Evolutionary conservation across 2,888 invertebrate species (phyloP).

Genomic region (Eilema caniola): DNA sequence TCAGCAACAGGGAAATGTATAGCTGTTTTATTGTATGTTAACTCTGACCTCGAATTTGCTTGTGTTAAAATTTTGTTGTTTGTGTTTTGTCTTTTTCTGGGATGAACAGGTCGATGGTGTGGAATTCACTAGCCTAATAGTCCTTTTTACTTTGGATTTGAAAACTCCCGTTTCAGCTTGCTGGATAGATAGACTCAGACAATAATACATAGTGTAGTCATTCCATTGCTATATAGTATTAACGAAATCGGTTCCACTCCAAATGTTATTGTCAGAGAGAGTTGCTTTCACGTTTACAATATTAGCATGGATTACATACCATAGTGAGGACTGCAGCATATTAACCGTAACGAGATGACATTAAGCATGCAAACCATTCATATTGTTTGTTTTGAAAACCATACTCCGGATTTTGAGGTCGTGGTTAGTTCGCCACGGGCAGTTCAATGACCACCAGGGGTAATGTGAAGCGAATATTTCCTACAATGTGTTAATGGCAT

Average conservation of each 20-base stretch:
- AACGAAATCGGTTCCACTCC: no score
- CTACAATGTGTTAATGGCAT: slow-evolving; percentile 42
- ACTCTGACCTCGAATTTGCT: not conserved
- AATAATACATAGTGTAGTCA: not conserved
- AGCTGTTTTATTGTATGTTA: slow-evolving; percentile 33
- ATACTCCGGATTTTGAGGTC: slow-evolving; percentile 55
- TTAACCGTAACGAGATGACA: slow-evolving; percentile 50
- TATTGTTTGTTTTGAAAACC: slow-evolving; percentile 63
- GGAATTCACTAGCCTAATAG: no score
- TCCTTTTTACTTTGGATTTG: not conserved
- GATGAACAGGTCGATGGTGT: no score
- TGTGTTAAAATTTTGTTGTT: no score
- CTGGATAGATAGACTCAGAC: not conserved
- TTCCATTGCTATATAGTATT: no score
- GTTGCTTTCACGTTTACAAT: not conserved
- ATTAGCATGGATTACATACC: not conserved
- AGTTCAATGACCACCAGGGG: slow-evolving; percentile 20
- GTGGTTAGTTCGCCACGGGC: slow-evolving; percentile 10
- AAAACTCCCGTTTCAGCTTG: not conserved
- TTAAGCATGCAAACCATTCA: slow-evolving; percentile 58
- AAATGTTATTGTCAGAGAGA: no score
- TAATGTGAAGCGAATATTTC: slow-evolving; percentile 28
- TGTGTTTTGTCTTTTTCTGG: not conserved
- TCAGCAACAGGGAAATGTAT: slow-evolving; percentile 70
- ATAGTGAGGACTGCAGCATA: slow-evolving; percentile 43